Evolutionary conservation across 2,797 vertebrate genomes (phyloP).

Genomic region (Chrosomus eos): DNA sequence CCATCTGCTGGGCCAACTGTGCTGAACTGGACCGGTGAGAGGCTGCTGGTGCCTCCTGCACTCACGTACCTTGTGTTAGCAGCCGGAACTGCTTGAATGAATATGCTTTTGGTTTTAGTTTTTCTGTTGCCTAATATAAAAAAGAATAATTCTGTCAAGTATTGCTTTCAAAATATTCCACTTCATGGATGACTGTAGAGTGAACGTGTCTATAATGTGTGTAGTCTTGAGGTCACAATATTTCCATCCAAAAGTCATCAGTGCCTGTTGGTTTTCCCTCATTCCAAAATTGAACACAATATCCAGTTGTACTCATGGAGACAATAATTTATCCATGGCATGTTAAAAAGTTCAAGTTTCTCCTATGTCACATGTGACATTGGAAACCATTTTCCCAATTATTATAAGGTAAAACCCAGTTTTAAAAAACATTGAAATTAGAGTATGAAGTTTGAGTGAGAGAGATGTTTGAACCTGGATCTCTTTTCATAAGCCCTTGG

Average conservation of each 20-base stretch:
- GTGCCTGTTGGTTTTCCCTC: neutral
- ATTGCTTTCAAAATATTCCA: neutral
- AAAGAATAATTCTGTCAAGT: neutral
- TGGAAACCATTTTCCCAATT: neutral
- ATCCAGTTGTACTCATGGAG: neutral
- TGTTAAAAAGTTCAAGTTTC: neutral
- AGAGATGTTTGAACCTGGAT: neutral
- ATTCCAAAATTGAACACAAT: too few relatives aligned
- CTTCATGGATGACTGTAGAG: neutral
- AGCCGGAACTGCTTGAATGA: conserved; percentile 12
- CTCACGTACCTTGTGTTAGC: conserved; percentile 2
- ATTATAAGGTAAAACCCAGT: neutral
- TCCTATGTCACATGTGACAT: neutral
- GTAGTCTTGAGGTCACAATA: neutral
- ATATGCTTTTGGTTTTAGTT: conserved; percentile 8
- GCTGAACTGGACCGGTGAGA: conserved; percentile 31
- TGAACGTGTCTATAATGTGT: neutral
- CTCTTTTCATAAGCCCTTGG: conserved; percentile 22
- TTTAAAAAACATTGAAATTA: conserved; percentile 48
- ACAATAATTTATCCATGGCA: neutral
- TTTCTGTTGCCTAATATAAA: conserved; percentile 21
- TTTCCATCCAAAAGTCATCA: neutral
- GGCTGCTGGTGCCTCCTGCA: conserved; percentile 27
- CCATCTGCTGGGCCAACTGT: conserved; percentile 62
- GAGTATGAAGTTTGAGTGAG: neutral